These are phyloP conservation scores for Myoxocephalus aenaeus DNA, from an alignment of 2,797 vertebrate genomes.

Conservation along the genomic window DNA sequence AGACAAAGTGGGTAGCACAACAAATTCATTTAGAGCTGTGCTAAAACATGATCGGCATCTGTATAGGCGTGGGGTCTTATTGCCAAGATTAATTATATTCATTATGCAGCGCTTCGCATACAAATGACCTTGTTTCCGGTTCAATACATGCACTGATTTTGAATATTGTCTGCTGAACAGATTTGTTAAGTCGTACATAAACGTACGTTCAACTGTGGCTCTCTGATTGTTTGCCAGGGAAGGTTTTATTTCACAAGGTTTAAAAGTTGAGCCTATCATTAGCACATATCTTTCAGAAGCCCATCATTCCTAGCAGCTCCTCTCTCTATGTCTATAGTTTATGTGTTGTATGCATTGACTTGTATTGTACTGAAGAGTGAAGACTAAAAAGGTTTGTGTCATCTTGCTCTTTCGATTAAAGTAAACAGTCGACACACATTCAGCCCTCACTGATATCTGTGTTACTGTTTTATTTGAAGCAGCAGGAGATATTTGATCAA, in stretches of 20 bases:
- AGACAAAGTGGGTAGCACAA: conserved; percentile 84
- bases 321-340: not conserved
- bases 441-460: not conserved
- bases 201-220: conserved; percentile 11
- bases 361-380: not conserved
- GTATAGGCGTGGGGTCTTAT: conserved; percentile 72
- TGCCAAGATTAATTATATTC: conserved; percentile 80
- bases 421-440: not conserved
- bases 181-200: conserved; percentile 23
- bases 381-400: not conserved
- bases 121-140: conserved; percentile 67
- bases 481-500: not conserved
- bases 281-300: not conserved
- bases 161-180: conserved; percentile 35
- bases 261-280: not conserved
- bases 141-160: conserved; percentile 50
- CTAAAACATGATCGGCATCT: conserved; percentile 84
- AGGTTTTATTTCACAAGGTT: conserved; percentile 16
- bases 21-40: conserved; percentile 82
- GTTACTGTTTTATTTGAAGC: conserved; percentile 4
- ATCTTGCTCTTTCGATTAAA: not conserved
- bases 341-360: not conserved
- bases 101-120: conserved; percentile 68
- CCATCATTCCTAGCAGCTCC: not conserved
- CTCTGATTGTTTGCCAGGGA: not conserved